Percentiles rank a stretch among this genome's conserved stretches.
phyloP scores from a whole-genome alignment of 1,140 invertebrate species.

The Drosophila pseudoobscura region DNA sequence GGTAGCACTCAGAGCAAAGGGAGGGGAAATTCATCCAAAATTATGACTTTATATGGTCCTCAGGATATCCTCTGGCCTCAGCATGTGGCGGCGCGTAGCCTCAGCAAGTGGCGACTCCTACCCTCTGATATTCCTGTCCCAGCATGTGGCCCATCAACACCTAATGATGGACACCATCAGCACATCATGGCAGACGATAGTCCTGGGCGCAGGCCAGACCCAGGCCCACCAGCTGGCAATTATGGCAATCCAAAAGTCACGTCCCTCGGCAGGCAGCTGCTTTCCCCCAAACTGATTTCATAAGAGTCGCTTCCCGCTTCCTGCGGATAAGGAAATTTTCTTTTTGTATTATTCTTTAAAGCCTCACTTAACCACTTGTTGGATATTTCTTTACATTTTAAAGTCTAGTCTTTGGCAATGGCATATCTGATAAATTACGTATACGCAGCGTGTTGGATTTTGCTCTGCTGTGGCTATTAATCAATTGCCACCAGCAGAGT shows the following conservation, averaged over 20 bases:
- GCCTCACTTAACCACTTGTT: conserved; percentile 26
- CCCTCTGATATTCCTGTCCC: conserved; percentile 17
- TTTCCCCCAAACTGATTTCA: conserved; percentile 66
- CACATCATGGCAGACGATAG: conserved; percentile 49
- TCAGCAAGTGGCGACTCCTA: conserved; percentile 30
- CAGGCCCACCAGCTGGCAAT: conserved; percentile 48
- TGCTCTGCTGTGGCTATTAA: conserved; percentile 48
- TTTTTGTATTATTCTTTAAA: background rate
- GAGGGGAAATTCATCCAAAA: conserved; percentile 27
- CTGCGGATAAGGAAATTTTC: background rate
- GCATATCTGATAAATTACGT: conserved; percentile 59
- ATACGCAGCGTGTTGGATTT: conserved; percentile 43
- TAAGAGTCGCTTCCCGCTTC: conserved; percentile 32
- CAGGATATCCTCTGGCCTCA: conserved; percentile 15
- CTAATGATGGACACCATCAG: conserved; percentile 64
- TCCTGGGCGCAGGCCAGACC: conserved; percentile 5
- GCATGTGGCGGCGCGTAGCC: conserved; percentile 33
- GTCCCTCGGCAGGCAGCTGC: conserved; percentile 54
- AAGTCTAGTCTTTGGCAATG: conserved; percentile 37
- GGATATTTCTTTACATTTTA: conserved; percentile 28
- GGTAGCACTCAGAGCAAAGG: conserved; percentile 23
- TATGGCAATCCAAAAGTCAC: conserved; percentile 69
- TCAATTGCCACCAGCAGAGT: conserved; percentile 45
- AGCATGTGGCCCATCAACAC: conserved; percentile 62
- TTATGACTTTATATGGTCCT: conserved; percentile 53